Evolutionary conservation across 2,113 vertebrate genomes (phyloP).

Genomic region (Myiopsitta monachus): DNA sequence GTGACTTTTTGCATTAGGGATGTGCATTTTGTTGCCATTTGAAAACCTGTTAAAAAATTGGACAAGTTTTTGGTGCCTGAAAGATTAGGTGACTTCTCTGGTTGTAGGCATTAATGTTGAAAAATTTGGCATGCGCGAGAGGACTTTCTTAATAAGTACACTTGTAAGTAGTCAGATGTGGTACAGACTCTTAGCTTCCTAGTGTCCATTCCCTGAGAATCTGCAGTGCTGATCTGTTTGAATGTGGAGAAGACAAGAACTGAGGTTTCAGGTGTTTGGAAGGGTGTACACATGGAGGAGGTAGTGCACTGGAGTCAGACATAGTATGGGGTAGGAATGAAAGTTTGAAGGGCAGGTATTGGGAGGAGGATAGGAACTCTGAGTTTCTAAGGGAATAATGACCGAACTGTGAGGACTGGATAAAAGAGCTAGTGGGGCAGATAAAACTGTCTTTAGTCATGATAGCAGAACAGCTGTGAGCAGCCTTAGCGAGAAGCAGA

Average conservation of each 20-base stretch:
- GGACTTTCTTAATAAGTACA: background rate
- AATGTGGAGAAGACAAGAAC: background rate
- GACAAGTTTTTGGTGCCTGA: background rate
- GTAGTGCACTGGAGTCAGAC: background rate
- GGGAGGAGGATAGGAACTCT: background rate
- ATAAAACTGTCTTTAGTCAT: background rate
- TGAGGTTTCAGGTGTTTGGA: background rate
- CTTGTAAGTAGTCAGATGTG: background rate
- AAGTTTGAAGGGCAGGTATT: background rate
- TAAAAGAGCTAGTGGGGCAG: background rate
- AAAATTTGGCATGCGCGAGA: background rate
- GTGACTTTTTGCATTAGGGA: background rate
- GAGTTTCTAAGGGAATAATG: background rate
- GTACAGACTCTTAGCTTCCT: background rate
- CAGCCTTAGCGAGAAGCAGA: background rate
- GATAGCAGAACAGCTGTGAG: background rate
- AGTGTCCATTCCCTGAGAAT: background rate
- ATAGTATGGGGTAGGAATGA: background rate
- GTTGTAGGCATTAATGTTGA: background rate
- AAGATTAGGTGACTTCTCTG: background rate
- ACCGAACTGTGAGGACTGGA: background rate
- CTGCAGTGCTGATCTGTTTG: background rate
- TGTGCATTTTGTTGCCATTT: background rate
- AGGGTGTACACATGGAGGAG: background rate
- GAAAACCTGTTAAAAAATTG: background rate